Conservation (phyloP, 2,113 vertebrate genomes). For the Hippopotamus amphibius region DNA sequence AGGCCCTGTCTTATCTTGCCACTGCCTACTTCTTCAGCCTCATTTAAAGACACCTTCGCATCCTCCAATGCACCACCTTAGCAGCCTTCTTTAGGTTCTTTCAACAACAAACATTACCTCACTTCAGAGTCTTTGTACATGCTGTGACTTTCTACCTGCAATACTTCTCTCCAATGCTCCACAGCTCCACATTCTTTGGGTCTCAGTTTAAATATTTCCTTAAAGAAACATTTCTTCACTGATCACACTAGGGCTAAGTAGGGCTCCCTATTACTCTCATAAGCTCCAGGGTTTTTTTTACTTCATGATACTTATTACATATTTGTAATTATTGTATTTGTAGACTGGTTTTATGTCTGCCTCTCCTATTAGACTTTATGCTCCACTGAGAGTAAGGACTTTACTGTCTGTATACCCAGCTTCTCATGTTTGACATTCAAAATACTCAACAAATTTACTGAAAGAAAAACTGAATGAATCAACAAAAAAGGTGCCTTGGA, state of each 20-base stretch:
- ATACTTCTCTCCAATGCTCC: neutral
- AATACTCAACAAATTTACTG: neutral
- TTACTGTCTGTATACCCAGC: neutral
- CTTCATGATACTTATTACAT: neutral
- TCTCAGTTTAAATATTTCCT: neutral
- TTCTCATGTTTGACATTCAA: neutral
- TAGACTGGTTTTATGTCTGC: neutral
- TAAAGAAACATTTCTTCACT: neutral
- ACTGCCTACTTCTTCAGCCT: neutral
- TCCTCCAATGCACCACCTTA: neutral
- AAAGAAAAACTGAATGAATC: neutral
- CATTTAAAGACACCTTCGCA: neutral
- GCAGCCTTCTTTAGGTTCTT: neutral
- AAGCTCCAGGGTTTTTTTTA: neutral
- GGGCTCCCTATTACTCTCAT: neutral
- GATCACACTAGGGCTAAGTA: neutral
- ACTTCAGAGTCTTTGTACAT: neutral
- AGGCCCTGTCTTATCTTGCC: neutral
- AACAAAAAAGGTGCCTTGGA: neutral
- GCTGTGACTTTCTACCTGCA: neutral
- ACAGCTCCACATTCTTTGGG: neutral
- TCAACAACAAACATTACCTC: neutral
- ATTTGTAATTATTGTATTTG: constrained; percentile 1
- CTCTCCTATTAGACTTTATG: constrained; percentile 34
- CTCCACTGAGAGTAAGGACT: neutral